Percentiles rank a stretch among this genome's conserved stretches.
Conservation (phyloP, 2,797 vertebrate genomes). For the Phataginus tetradactyla region DNA sequence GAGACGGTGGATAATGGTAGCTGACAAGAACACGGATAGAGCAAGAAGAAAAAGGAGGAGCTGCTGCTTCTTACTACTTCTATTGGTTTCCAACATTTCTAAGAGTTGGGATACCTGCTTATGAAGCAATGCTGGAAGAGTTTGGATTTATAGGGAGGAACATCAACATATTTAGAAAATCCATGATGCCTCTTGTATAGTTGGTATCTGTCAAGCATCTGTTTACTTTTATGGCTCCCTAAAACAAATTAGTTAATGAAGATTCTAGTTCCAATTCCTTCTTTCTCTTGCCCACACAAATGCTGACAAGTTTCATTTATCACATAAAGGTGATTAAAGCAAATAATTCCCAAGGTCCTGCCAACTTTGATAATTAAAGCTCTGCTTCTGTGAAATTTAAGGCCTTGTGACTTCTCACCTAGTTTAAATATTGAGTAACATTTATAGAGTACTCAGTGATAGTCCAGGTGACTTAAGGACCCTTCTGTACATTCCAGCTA, state of each 20-base stretch:
- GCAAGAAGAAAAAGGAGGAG: not conserved
- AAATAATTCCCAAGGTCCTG: not conserved
- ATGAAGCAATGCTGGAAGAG: not conserved
- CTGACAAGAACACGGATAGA: not conserved
- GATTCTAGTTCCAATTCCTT: not conserved
- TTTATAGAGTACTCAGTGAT: not conserved
- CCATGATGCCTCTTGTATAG: accelerated
- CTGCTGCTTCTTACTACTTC: not conserved
- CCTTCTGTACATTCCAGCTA: not conserved
- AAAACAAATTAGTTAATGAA: not conserved
- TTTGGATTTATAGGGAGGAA: not conserved
- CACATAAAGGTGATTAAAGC: not conserved
- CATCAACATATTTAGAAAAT: not conserved
- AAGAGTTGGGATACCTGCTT: not conserved
- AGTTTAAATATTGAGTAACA: slow-evolving; percentile 1
- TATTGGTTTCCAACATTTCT: not conserved
- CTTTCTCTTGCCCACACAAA: not conserved
- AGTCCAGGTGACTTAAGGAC: not conserved
- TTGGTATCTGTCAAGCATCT: not conserved
- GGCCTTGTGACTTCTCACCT: not conserved
- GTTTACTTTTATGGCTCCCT: not conserved
- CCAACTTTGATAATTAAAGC: not conserved
- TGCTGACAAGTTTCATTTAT: not conserved
- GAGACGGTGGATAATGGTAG: not conserved
- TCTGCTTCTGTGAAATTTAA: slow-evolving; percentile 50